Conservation (phyloP, 2,888 invertebrate genomes). For the Amphipoea lucens region DNA sequence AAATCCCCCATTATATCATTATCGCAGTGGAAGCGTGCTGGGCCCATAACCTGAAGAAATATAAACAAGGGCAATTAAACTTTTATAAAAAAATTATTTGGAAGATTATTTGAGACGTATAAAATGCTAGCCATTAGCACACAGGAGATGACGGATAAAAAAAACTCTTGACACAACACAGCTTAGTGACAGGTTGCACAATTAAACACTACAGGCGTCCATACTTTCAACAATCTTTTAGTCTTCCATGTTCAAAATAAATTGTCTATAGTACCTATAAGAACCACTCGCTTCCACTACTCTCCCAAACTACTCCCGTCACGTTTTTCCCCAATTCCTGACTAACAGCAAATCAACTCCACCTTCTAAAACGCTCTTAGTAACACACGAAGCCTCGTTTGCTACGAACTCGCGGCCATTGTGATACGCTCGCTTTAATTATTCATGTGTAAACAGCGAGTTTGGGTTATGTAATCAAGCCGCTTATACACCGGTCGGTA, state of each 20-base stretch:
- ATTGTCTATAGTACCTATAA: not conserved
- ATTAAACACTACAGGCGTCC: no score
- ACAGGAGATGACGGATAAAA: no score
- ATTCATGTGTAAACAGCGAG: conserved; percentile 72
- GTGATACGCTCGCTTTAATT: conserved; percentile 69
- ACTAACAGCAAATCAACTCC: not conserved
- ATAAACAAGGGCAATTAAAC: no score
- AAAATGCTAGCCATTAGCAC: no score
- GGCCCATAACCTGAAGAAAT: conserved; percentile 92
- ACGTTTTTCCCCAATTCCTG: not conserved
- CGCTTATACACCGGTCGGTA: conserved; percentile 44
- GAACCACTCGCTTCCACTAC: not conserved
- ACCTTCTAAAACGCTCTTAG: conserved; percentile 3
- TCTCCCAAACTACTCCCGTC: not conserved
- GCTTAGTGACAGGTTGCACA: no score
- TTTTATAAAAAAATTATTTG: no score
- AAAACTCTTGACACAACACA: no score
- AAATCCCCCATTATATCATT: not conserved
- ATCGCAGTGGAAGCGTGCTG: conserved; percentile 95
- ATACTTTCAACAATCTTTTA: no score
- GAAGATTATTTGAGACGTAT: no score
- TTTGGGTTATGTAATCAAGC: conserved; percentile 60
- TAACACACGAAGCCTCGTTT: conserved; percentile 27
- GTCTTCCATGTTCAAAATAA: no score
- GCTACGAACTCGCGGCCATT: conserved; percentile 44